Base-by-base conservation (phyloP, 2,888 invertebrate species). In the Coecobrya sp. region DNA sequence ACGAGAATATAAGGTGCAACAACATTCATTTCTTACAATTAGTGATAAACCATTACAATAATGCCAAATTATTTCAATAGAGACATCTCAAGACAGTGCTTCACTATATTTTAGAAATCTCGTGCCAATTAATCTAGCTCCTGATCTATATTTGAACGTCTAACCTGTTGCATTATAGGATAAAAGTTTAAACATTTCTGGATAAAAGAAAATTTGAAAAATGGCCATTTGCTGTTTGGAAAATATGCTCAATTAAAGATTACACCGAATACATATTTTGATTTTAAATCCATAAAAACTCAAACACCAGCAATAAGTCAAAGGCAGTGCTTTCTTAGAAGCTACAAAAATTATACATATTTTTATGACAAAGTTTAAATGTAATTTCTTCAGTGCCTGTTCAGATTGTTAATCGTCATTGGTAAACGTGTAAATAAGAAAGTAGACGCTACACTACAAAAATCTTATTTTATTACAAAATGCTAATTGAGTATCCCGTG, bases 271-370 rank as follows among this genome's bases (percentile, higher is more conserved):
- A 55, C 19, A n/a, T n/a, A 25, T 55, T 55, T 1, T 55, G 4
- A 55, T n/a, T 19, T 68, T 7, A 3, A 27, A 30, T 16, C 16
- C 16, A 16, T 4, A 30, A 1, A 68, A 30, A 11, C 1, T 27
- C 16, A 5, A 27, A 30, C 10, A 42, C 0, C 70, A 70, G 70
- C 70, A 70, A 70, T 70, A 70, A 70, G 25, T 42, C 7, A 42
- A 36, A 70, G 25, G 70, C 36, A 36, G 36, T 70, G 30, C 68
- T 62, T 62, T 62, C 22, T 62, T 25, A 10, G 62, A 7, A 19
- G 55, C 55, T 55, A 55, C 49, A 49, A 49, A 49, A 36, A 36
- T 36, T 36, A 49, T 19, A 59, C 59, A 59, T 68, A 42, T 73
- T 42, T 73, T 73, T 73, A 19, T 30, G 13, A 73, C n/a, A 73